Conservation (phyloP, 1,140 invertebrate species). For the Drosophila sechellia region DNA sequence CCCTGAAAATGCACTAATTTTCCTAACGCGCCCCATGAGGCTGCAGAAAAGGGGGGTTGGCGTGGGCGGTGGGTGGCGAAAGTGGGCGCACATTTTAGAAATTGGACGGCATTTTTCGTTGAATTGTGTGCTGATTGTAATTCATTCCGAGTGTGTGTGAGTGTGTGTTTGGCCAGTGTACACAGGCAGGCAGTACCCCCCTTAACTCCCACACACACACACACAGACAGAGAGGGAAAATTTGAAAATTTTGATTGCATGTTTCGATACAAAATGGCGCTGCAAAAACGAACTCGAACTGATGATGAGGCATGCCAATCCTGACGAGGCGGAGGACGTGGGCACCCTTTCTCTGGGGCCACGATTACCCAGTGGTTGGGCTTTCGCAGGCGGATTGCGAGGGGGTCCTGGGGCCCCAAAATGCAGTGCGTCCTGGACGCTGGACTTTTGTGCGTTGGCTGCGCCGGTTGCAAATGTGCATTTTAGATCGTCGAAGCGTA, state of each 20-base stretch:
- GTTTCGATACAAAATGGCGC: slow-evolving; percentile 83
- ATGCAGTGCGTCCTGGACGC: slow-evolving; percentile 67
- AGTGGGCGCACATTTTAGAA: slow-evolving; percentile 71
- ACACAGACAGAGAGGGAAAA: slow-evolving; percentile 66
- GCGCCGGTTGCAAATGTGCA: slow-evolving; percentile 75
- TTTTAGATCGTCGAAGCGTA: slow-evolving; percentile 84
- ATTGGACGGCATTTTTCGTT: slow-evolving; percentile 83
- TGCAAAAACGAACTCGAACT: slow-evolving; percentile 67
- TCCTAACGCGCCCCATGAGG: slow-evolving; percentile 70
- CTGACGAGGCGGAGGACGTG: slow-evolving; percentile 54
- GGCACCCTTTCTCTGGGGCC: slow-evolving; percentile 20
- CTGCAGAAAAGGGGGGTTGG: slow-evolving; percentile 16
- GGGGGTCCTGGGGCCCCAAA: slow-evolving; percentile 34
- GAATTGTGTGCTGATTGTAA: slow-evolving; percentile 83
- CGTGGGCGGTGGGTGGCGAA: neutral
- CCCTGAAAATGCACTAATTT: slow-evolving; percentile 73
- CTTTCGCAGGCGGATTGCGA: neutral
- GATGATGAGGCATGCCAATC: slow-evolving; percentile 82
- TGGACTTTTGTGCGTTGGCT: slow-evolving; percentile 58
- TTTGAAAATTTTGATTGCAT: slow-evolving; percentile 84
- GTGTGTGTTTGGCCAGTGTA: slow-evolving; percentile 58
- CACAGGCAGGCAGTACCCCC: slow-evolving; percentile 21
- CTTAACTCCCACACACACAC: slow-evolving; percentile 4
- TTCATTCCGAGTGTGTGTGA: slow-evolving; percentile 69
- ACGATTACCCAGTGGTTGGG: slow-evolving; percentile 49